phyloP scores from a whole-genome alignment of 2,113 vertebrate genomes.

The Alaudala cheleensis region DNA sequence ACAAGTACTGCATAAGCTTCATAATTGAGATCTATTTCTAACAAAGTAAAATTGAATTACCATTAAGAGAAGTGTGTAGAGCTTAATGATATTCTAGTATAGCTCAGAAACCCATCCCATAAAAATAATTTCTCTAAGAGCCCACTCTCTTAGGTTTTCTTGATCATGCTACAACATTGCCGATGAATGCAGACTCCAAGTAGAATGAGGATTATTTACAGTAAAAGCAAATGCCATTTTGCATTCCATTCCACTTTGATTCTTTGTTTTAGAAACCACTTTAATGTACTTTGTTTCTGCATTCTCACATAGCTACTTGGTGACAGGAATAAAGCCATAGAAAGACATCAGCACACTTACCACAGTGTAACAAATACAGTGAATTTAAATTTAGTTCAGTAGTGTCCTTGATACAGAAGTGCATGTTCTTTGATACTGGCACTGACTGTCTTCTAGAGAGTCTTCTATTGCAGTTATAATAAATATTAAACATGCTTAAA shows the following conservation, averaged over 20 bases:
- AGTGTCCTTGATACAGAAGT: background rate
- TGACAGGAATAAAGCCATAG: background rate
- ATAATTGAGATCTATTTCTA: conserved; percentile 32
- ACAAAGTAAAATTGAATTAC: conserved; percentile 3
- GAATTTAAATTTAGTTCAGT: background rate
- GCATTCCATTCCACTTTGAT: background rate
- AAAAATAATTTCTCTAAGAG: background rate
- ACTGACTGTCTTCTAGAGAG: background rate
- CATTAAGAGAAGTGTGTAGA: background rate
- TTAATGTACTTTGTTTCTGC: background rate
- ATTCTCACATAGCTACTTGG: background rate
- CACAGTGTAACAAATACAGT: background rate
- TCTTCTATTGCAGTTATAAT: background rate
- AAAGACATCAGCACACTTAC: background rate
- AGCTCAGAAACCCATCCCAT: background rate
- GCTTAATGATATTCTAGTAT: background rate
- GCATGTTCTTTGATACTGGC: background rate
- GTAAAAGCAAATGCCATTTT: background rate
- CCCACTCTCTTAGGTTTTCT: background rate
- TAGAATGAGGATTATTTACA: background rate
- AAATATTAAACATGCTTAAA: background rate
- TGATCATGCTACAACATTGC: background rate
- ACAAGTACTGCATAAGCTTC: background rate
- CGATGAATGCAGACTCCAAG: background rate
- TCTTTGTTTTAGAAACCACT: background rate